Evolutionary conservation across 2,888 invertebrate species (phyloP), one percentile per base, ranked within the genome.

Genomic region (Acanthococcus lagerstroemiae): DNA sequence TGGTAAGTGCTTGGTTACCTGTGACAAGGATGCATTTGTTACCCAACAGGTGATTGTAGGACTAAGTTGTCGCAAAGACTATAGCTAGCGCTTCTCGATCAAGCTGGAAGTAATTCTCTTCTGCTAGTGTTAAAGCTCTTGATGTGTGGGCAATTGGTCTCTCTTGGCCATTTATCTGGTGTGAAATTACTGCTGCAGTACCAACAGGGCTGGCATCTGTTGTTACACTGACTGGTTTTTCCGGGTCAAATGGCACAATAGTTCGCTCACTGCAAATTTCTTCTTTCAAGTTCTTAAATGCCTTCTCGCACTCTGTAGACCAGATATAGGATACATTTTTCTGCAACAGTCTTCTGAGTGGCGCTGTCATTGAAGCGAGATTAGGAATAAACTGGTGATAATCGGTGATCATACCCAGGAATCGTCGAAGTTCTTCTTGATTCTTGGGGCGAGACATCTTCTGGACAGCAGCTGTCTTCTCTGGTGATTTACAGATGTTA

Each of bases 381-480:
- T 70, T 44, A n/a, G 69, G 69, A 9, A 71, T 68, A 45, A 72
- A 72, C 37, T 61, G 58, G 3, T 68, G 9, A 17, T 48, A 17
- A 17, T 48, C 6, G 6, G 19, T 19, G 6, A 48, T n/a, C 48
- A 48, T 17, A 6, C 48, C n/a, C n/a, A 48, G 48, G 12, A 48
- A 17, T 19, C 19, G 6, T 5, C n/a, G 48, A 17, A 48, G 9
- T 48, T 48, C 48, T 9, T 30, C 12, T 30, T 6, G 37, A 30
- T 30, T 12, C 37, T 12, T 30, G 6, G 37, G 37, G 7, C 37
- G 37, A 30, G 37, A 12, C 37, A 30, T 30, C 12, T 30, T 30
- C 37, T 30, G 37, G 37, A 30, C 37, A 9, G 37, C 37, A 9
- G 37, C 6, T 30, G 12, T 30, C 12, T 30, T 30, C 12, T 30